Evolutionary conservation across 2,797 vertebrate species (phyloP).

Genomic region (Myoxocephalus aenaeus): DNA sequence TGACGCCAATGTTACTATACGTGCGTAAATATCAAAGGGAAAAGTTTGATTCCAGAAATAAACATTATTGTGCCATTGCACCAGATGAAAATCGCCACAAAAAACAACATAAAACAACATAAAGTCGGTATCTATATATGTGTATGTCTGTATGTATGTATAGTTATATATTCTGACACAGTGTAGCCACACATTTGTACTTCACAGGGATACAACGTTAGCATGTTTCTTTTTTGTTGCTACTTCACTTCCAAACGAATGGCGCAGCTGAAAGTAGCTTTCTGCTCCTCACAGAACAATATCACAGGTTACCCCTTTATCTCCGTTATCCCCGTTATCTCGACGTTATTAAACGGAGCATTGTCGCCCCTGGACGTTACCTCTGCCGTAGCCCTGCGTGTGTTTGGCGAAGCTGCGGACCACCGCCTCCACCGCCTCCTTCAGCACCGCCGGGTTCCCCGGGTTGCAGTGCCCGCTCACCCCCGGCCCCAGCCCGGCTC

Average conservation of each 20-base stretch:
- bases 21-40: neutral
- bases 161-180: neutral
- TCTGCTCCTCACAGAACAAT: neutral
- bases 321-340: no score
- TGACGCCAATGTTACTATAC: neutral
- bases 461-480: slow-evolving; percentile 79
- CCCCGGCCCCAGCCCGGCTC: slow-evolving; percentile 79
- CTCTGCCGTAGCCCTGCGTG: slow-evolving; percentile 96
- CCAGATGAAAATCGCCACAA: neutral
- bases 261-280: slow-evolving; percentile 61
- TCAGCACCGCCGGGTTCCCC: slow-evolving; percentile 91
- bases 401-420: slow-evolving; percentile 98
- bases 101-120: neutral
- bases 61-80: neutral
- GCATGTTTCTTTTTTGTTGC: neutral
- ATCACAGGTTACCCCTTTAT: neutral
- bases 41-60: neutral
- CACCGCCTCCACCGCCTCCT: slow-evolving; percentile 96
- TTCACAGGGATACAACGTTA: slow-evolving; percentile 7
- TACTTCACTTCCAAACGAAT: slow-evolving; percentile 51
- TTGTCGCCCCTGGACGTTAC: slow-evolving; percentile 74
- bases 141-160: no score
- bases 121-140: neutral
- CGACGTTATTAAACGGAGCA: neutral
- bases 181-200: neutral